These are phyloP conservation scores for Ptyas mucosa DNA, from an alignment of 2,113 vertebrate species.

Conservation along the genomic window DNA sequence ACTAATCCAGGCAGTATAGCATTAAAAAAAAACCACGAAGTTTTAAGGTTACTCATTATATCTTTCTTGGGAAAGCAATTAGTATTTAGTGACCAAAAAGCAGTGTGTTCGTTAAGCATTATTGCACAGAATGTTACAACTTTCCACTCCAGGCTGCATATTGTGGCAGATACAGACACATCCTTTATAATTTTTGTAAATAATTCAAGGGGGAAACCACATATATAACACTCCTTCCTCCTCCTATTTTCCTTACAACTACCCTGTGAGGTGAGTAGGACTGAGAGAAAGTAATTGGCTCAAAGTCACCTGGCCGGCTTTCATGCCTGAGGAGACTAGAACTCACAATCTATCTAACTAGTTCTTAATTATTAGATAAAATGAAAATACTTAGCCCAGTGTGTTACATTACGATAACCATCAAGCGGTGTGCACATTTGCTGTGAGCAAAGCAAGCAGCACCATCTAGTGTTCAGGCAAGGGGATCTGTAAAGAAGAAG, in stretches of 20 bases:
- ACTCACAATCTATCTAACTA: neutral
- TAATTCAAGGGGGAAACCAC: neutral
- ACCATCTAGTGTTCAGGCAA: conserved; percentile 54
- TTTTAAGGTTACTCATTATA: neutral
- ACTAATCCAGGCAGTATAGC: neutral
- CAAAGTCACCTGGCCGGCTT: neutral
- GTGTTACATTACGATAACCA: neutral
- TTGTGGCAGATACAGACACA: conserved; percentile 33
- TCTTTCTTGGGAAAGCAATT: neutral
- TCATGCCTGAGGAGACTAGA: neutral
- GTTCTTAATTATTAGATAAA: conserved; percentile 37
- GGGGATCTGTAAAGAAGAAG: neutral
- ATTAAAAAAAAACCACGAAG: neutral
- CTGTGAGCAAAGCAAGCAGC: conserved; percentile 20
- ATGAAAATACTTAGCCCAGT: conserved; percentile 24
- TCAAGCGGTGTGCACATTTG: neutral
- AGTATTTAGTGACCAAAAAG: conserved; percentile 30
- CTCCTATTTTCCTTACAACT: neutral
- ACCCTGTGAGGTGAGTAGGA: neutral
- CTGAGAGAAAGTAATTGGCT: neutral
- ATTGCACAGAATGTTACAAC: conserved; percentile 25
- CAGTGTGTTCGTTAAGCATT: conserved; percentile 41
- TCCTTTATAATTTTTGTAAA: neutral
- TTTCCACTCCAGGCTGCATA: conserved; percentile 36
- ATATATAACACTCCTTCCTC: neutral